These are phyloP conservation scores for Drosophila anomalipes DNA, from an alignment of 2,888 invertebrate species.

Conservation along the genomic window DNA sequence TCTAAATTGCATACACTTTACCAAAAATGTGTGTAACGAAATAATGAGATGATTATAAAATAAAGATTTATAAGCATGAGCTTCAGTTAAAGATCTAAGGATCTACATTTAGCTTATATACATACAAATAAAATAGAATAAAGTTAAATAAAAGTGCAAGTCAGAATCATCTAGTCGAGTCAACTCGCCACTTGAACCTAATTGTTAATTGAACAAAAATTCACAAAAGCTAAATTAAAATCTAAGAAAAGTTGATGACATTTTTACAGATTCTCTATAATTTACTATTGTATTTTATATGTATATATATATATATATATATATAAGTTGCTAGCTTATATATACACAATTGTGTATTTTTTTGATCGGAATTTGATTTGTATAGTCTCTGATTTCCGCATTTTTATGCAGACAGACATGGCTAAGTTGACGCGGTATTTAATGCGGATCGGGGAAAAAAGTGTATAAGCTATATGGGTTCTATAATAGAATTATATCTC, in stretches of 20 bases:
- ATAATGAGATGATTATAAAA: not conserved
- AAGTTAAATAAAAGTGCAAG: not conserved
- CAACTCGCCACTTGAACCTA: not conserved
- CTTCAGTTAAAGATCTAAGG: not conserved
- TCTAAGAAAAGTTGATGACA: not conserved
- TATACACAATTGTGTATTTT: no score
- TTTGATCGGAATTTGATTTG: not conserved
- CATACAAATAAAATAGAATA: not conserved
- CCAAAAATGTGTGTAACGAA: not conserved
- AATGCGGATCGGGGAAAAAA: not conserved
- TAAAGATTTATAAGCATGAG: not conserved
- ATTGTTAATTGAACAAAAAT: not conserved
- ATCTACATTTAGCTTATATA: no score
- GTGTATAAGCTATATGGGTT: not conserved
- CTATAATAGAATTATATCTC: not conserved
- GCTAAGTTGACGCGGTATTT: not conserved
- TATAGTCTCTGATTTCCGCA: not conserved
- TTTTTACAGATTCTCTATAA: not conserved
- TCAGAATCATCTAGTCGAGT: not conserved
- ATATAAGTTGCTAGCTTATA: no score
- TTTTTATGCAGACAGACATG: not conserved
- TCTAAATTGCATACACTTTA: conserved; percentile 10
- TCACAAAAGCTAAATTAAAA: not conserved
- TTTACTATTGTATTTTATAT: not conserved
- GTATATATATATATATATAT: no score